Evolutionary conservation across 2,888 invertebrate genomes (phyloP).

Genomic region (Rhopalosiphum nymphaeae): DNA sequence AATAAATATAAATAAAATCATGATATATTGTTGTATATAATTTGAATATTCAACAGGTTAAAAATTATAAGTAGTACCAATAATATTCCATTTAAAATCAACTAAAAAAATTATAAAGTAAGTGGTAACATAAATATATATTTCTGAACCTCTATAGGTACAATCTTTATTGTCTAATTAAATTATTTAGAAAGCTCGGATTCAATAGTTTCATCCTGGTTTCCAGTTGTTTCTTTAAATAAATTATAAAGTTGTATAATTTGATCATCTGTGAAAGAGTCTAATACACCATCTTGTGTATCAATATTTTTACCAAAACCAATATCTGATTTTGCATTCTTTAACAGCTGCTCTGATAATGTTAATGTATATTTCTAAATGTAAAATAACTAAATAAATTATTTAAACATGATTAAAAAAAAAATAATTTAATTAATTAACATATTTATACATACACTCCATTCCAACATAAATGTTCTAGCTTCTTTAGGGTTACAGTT

Average conservation of each 20-base stretch:
- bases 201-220: slow-evolving; percentile 66
- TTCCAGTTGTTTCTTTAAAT: slow-evolving; percentile 76
- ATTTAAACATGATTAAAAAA: background rate
- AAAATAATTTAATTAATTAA: background rate
- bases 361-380: slow-evolving; percentile 82
- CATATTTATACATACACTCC: slow-evolving; percentile 79
- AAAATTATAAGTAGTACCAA: background rate
- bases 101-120: background rate
- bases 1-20: background rate
- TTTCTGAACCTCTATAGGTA: background rate
- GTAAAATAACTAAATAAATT: slow-evolving; percentile 19
- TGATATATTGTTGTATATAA: background rate
- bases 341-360: slow-evolving; percentile 80
- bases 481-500: slow-evolving; percentile 80
- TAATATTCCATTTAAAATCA: background rate
- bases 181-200: slow-evolving; percentile 35
- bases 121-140: background rate
- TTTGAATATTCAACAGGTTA: background rate
- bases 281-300: slow-evolving; percentile 73
- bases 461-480: slow-evolving; percentile 85
- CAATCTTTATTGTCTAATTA: background rate
- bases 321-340: slow-evolving; percentile 75
- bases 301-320: slow-evolving; percentile 78
- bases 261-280: slow-evolving; percentile 85
- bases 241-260: slow-evolving; percentile 87